These are phyloP conservation scores for Aphelenchoides fujianensis DNA, from an alignment of 1,140 invertebrate species.

Conservation along the genomic window DNA sequence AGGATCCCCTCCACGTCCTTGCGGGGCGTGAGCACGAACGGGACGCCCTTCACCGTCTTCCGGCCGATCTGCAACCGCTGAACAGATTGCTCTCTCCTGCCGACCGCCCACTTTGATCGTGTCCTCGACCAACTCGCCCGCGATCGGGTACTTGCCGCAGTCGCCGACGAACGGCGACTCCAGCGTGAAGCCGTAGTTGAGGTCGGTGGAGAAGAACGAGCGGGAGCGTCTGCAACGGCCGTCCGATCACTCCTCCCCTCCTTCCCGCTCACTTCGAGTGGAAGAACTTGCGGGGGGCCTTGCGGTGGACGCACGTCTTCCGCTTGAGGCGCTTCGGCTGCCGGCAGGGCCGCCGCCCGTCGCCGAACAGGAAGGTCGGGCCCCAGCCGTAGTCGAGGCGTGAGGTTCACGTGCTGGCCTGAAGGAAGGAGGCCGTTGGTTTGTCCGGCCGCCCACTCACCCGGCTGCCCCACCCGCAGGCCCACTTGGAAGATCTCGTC, in stretches of 20 bases:
- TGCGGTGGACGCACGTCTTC: not conserved
- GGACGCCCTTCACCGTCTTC: not conserved
- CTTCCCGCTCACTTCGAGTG: not conserved
- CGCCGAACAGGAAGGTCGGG: conserved; percentile 5
- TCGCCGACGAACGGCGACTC: conserved; percentile 8
- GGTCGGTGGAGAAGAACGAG: not conserved
- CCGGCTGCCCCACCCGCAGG: not conserved
- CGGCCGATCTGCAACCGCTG: not conserved
- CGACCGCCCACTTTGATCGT: not conserved
- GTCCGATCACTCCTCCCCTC: not conserved
- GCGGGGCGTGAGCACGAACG: conserved; percentile 6
- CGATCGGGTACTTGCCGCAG: conserved; percentile 9
- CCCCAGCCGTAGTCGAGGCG: conserved; percentile 7
- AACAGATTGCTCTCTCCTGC: not conserved
- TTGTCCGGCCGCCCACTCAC: not conserved
- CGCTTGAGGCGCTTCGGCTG: not conserved
- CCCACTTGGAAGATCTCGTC: conserved; percentile 7
- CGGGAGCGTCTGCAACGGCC: not conserved
- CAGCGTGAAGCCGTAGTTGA: conserved; percentile 13
- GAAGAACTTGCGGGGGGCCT: not conserved
- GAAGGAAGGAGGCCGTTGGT: not conserved
- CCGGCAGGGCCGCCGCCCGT: not conserved
- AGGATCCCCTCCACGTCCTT: not conserved
- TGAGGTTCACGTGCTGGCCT: not conserved
- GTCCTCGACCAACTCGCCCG: conserved; percentile 6